A percentile compares a stretch with the other conserved stretches of the same genome.
Conservation (phyloP, 2,888 invertebrate species). For the Pseudeuparius sepicola region DNA sequence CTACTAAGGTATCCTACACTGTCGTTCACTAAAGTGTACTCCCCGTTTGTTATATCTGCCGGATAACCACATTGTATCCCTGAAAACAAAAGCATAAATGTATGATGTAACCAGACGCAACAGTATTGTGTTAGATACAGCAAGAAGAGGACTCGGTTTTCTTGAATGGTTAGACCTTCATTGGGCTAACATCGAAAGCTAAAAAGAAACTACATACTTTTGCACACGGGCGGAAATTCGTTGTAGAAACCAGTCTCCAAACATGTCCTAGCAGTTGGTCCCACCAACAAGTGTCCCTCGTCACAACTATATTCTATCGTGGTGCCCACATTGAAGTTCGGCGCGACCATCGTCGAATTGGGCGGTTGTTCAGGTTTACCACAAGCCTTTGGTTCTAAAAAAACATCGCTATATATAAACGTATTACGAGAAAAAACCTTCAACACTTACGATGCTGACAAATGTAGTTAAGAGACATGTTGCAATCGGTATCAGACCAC, state of each 20-base stretch:
- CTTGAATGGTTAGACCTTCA: no score
- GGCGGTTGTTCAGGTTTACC: conserved; percentile 89
- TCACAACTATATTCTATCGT: conserved; percentile 78
- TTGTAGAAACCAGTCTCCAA: conserved; percentile 88
- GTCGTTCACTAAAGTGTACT: conserved; percentile 71
- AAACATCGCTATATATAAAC: conserved; percentile 2
- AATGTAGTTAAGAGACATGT: conserved; percentile 74
- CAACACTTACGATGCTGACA: conserved; percentile 81
- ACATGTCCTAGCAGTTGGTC: conserved; percentile 73
- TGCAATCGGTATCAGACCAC: conserved; percentile 88
- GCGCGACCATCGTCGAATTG: conserved; percentile 76
- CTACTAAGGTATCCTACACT: conserved; percentile 79
- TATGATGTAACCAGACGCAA: no score
- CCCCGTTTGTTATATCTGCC: conserved; percentile 74
- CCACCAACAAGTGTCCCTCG: conserved; percentile 76
- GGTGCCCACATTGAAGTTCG: conserved; percentile 71
- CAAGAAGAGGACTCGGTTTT: neutral
- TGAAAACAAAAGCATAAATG: conserved; percentile 41
- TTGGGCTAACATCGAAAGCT: no score
- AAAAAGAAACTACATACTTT: conserved; percentile 70
- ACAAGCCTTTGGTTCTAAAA: conserved; percentile 75
- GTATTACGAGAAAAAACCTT: conserved; percentile 4
- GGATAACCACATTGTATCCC: conserved; percentile 86
- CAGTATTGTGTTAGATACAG: neutral
- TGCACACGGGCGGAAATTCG: conserved; percentile 87